Evolutionary conservation across 2,797 vertebrate genomes (phyloP).

Genomic region (Scleropages formosus): DNA sequence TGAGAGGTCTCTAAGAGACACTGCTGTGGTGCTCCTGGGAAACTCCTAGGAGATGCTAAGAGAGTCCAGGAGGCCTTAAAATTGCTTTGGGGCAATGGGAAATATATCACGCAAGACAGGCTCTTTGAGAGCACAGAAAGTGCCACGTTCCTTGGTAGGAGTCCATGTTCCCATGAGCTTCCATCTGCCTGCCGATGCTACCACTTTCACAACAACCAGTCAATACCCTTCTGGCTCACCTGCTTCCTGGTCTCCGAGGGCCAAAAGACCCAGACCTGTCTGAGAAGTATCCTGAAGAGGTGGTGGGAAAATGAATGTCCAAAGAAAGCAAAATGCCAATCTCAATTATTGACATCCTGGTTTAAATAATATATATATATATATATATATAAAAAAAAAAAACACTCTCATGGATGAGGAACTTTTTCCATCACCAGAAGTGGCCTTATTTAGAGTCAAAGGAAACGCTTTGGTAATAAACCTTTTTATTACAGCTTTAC

Average conservation of each 20-base stretch:
- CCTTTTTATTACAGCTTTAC: too few relatives aligned
- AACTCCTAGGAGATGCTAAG: not conserved
- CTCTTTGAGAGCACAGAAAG: not conserved
- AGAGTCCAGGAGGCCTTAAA: not conserved
- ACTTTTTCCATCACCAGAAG: too few relatives aligned
- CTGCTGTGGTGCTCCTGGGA: not conserved
- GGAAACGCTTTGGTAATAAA: not conserved
- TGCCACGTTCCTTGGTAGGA: not conserved
- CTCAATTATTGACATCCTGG: too few relatives aligned
- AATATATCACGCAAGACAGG: not conserved
- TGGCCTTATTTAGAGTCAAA: not conserved
- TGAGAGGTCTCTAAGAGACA: too few relatives aligned
- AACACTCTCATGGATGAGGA: too few relatives aligned
- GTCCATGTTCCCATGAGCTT: not conserved
- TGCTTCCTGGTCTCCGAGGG: too few relatives aligned
- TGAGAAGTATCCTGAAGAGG: constrained; percentile 13
- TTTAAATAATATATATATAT: too few relatives aligned
- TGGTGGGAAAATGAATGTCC: not conserved
- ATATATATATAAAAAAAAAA: too few relatives aligned
- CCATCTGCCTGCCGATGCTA: not conserved
- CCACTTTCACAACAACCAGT: not conserved
- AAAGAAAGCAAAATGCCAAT: not conserved
- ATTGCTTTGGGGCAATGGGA: not conserved
- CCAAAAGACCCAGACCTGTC: not conserved
- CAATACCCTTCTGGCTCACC: not conserved